These are phyloP conservation scores for Sisyra nigra DNA, from an alignment of 2,888 invertebrate species.

Conservation along the genomic window DNA sequence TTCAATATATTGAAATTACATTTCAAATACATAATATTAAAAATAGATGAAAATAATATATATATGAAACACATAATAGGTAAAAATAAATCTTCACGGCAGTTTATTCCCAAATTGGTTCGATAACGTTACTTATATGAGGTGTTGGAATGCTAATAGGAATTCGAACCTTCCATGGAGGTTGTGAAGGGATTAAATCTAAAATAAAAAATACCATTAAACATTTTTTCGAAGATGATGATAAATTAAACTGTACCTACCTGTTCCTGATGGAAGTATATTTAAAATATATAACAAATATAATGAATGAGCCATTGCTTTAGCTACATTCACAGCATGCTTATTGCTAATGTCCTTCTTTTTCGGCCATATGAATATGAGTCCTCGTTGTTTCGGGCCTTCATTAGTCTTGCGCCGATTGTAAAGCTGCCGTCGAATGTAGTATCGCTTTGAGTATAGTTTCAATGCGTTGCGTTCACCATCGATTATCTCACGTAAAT, in stretches of 20 bases:
- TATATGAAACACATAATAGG: too few relatives aligned
- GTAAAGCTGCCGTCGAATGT: background rate
- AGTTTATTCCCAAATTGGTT: conserved; percentile 23
- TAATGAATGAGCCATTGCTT: conserved; percentile 20
- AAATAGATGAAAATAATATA: too few relatives aligned
- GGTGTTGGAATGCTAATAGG: conserved; percentile 16
- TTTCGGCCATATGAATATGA: conserved; percentile 17
- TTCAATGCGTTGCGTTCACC: too few relatives aligned
- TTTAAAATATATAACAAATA: conserved; percentile 19
- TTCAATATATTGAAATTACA: too few relatives aligned
- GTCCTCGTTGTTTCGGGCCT: conserved; percentile 13
- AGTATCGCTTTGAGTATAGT: too few relatives aligned
- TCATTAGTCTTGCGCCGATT: background rate
- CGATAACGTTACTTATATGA: conserved; percentile 23
- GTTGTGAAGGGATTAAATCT: conserved; percentile 19
- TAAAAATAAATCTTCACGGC: too few relatives aligned
- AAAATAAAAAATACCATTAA: conserved; percentile 6
- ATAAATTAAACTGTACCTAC: conserved; percentile 13
- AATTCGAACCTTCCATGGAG: conserved; percentile 19
- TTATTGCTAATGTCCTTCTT: conserved; percentile 14
- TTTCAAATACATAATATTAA: too few relatives aligned
- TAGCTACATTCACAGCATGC: conserved; percentile 16
- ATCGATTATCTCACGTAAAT: too few relatives aligned
- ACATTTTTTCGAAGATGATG: background rate
- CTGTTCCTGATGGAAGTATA: conserved; percentile 20